Evolutionary conservation across 2,888 invertebrate species (phyloP).

Genomic region (Lordiphosa fenestrarum): DNA sequence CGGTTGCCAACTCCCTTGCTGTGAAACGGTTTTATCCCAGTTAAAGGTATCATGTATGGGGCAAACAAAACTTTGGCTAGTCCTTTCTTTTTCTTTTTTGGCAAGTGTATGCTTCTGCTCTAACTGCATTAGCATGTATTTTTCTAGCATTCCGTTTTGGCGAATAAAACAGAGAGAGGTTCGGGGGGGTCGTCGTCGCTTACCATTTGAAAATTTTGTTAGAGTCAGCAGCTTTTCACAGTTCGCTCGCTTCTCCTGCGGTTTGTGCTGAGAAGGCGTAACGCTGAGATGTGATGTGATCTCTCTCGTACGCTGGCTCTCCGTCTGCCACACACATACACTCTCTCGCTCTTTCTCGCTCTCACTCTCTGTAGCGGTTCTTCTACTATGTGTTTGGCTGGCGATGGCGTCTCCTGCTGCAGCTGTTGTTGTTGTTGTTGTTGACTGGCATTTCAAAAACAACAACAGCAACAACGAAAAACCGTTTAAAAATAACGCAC

Average conservation of each 20-base stretch:
- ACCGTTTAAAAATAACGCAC: constrained; percentile 55
- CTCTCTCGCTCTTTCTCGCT: neutral
- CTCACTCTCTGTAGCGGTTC: neutral
- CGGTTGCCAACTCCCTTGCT: too few relatives aligned
- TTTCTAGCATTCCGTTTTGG: constrained; percentile 5
- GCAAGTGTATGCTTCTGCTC: constrained; percentile 2
- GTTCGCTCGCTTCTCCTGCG: constrained; percentile 8
- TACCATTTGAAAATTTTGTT: constrained; percentile 66
- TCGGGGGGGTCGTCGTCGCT: constrained; percentile 33
- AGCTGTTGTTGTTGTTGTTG: constrained; percentile 10
- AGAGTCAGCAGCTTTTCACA: constrained; percentile 57
- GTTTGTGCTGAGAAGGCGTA: constrained; percentile 62
- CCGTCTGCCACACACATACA: neutral
- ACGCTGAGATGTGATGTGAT: constrained; percentile 27
- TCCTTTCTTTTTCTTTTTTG: too few relatives aligned
- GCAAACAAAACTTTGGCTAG: too few relatives aligned
- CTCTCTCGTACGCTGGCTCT: constrained; percentile 1
- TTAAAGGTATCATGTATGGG: too few relatives aligned
- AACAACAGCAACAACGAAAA: constrained; percentile 14
- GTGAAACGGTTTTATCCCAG: too few relatives aligned
- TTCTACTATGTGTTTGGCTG: constrained; percentile 2
- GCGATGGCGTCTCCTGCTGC: constrained; percentile 20
- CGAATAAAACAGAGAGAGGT: neutral
- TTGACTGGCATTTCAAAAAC: constrained; percentile 33
- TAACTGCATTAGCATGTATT: constrained; percentile 5